These are phyloP conservation scores for Pungitius pungitius DNA, from an alignment of 2,113 vertebrate species.

Conservation along the genomic window DNA sequence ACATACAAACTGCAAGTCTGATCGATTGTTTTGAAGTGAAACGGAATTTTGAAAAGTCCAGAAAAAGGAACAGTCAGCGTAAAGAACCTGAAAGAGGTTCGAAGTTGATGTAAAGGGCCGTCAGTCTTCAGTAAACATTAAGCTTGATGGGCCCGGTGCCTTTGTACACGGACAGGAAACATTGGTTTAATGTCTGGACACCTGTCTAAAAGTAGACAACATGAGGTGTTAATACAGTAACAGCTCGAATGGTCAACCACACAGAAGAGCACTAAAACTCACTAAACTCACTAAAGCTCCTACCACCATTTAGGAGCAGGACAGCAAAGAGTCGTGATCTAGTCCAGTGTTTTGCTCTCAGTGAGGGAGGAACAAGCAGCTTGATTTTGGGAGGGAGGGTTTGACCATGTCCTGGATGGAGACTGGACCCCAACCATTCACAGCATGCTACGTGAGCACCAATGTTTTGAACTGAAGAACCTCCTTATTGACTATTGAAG, in stretches of 20 bases:
- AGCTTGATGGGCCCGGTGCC: slow-evolving; percentile 47
- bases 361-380: too few species aligned
- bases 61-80: slow-evolving; percentile 66
- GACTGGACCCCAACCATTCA: too few species aligned
- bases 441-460: too few species aligned
- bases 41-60: slow-evolving; percentile 57
- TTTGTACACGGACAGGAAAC: not conserved
- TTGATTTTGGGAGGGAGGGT: too few species aligned
- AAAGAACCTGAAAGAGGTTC: slow-evolving; percentile 57
- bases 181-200: not conserved
- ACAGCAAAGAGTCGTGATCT: too few species aligned
- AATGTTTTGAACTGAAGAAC: too few species aligned
- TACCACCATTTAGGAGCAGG: too few species aligned
- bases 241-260: not conserved
- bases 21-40: slow-evolving; percentile 60
- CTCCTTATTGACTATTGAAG: too few species aligned
- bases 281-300: too few species aligned
- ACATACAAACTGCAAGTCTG: slow-evolving; percentile 55
- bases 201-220: not conserved
- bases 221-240: not conserved
- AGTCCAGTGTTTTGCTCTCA: too few species aligned
- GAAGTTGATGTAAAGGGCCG: slow-evolving; percentile 64
- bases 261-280: not conserved
- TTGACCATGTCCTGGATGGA: too few species aligned
- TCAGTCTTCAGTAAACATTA: slow-evolving; percentile 72